Base-by-base conservation (phyloP, 1,140 invertebrate species). In the Sycophila sp. region DNA sequence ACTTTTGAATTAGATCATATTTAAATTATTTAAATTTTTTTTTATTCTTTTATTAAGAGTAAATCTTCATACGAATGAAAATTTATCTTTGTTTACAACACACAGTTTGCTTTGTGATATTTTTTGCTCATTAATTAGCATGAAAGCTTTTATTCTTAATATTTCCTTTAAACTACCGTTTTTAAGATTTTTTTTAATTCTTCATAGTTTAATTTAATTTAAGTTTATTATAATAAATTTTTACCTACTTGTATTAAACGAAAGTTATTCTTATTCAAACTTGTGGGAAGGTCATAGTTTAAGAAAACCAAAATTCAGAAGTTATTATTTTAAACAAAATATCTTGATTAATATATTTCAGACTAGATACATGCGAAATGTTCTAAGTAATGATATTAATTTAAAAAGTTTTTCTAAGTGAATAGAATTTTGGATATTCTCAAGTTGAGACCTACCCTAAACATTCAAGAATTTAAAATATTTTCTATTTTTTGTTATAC, bases 31-130 rank as follows among this genome's bases (percentile, higher is more conserved):
- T 30, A n/a, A 53, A 62, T 51, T 49, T 47, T 26, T 42, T 45
- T 34, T 22, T 64, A n/a, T n/a, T n/a, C n/a, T n/a, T n/a, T n/a
- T n/a, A n/a, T n/a, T n/a, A n/a, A n/a, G n/a, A 53, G 32, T 19
- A 38, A 64, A 38, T 10, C 42, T 66, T 32, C n/a, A 60, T 69
- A 42, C 42, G 32, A 69, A 53, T 62, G 34, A 28, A 17, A 68
- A 53, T 55, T 62, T 19, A 22, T 53, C n/a, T 28, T 24, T 60
- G 1, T 59, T 69, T 63, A 55, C 7, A 60, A 63, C 24, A 47
- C 42, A 69, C 47, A 69, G 36, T 60, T 8, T 60, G 56, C 67
- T 60, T 69, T 69, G 17, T 30, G 34, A n/a, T n/a, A n/a, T n/a
- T n/a, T 28, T 53, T 68, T 30, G 15, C 19, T 42, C 38, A 32